These are phyloP conservation scores for Ectobius pallidus DNA, from an alignment of 2,888 invertebrate species.

Conservation along the genomic window DNA sequence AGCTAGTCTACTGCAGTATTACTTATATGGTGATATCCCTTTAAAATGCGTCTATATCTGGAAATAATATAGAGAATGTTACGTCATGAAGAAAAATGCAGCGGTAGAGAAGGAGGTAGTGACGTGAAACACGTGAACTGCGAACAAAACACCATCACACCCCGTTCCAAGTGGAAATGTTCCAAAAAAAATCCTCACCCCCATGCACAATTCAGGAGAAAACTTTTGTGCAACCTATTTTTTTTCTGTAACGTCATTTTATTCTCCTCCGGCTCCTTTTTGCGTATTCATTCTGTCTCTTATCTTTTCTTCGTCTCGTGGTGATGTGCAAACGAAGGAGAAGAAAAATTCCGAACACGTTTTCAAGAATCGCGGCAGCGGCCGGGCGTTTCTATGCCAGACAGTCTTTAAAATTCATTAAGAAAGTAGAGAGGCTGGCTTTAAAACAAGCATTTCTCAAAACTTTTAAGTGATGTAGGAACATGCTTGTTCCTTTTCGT, in stretches of 20 bases:
- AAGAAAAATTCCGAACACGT: conserved; percentile 37
- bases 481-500: background rate
- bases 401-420: conserved; percentile 40
- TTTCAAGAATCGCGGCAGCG: conserved; percentile 28
- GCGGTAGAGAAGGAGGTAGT: background rate
- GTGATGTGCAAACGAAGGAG: conserved; percentile 18
- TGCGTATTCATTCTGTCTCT: conserved; percentile 8
- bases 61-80: conserved; percentile 27
- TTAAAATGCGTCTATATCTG: background rate
- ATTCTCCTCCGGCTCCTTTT: conserved; percentile 2
- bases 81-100: conserved; percentile 23
- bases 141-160: conserved; percentile 13
- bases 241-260: conserved; percentile 28
- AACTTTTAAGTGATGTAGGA: conserved; percentile 15
- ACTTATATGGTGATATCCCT: conserved; percentile 7
- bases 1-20: too few species aligned
- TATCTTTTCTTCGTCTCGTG: background rate
- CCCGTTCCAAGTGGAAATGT: background rate
- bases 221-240: conserved; percentile 6
- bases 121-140: conserved; percentile 22
- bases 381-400: background rate
- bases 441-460: conserved; percentile 21
- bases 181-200: conserved; percentile 5
- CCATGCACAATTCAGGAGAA: background rate
- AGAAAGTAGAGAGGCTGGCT: conserved; percentile 23